Conservation (phyloP, 2,113 vertebrate species). For the Clarias gariepinus region DNA sequence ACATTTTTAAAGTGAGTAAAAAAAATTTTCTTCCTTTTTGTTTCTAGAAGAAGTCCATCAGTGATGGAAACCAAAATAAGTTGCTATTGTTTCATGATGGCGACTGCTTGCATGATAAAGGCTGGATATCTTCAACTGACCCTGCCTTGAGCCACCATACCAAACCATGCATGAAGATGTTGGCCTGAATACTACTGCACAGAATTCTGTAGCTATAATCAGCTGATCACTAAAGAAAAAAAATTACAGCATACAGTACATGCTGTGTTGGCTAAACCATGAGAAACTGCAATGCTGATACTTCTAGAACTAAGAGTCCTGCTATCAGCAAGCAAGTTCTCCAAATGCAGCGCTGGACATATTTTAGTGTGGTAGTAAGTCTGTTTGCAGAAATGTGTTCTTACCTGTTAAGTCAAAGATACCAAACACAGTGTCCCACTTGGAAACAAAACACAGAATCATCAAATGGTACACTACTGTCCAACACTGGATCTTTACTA, state of each 20-base stretch:
- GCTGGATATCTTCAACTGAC: background rate
- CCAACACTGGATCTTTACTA: background rate
- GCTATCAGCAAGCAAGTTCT: conserved; percentile 30
- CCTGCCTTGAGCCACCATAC: background rate
- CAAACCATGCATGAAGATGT: background rate
- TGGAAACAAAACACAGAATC: background rate
- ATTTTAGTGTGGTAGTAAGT: background rate
- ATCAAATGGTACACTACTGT: background rate
- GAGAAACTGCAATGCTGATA: conserved; percentile 37
- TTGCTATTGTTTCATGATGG: background rate
- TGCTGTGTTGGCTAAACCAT: conserved; percentile 29
- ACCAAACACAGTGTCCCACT: background rate
- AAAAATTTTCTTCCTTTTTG: background rate
- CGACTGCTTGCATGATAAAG: conserved; percentile 10
- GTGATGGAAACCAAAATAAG: background rate
- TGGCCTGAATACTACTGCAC: background rate
- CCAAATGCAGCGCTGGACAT: conserved; percentile 12
- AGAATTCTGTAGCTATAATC: background rate
- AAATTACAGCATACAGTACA: conserved; percentile 1
- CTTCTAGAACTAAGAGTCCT: conserved; percentile 13
- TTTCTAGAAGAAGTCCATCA: background rate
- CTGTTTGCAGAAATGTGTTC: background rate
- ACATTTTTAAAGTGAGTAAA: background rate
- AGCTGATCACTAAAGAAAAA: background rate
- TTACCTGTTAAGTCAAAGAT: background rate